Evolutionary conservation across 2,888 invertebrate genomes (phyloP).

Genomic region (Herminia tarsipennalis): DNA sequence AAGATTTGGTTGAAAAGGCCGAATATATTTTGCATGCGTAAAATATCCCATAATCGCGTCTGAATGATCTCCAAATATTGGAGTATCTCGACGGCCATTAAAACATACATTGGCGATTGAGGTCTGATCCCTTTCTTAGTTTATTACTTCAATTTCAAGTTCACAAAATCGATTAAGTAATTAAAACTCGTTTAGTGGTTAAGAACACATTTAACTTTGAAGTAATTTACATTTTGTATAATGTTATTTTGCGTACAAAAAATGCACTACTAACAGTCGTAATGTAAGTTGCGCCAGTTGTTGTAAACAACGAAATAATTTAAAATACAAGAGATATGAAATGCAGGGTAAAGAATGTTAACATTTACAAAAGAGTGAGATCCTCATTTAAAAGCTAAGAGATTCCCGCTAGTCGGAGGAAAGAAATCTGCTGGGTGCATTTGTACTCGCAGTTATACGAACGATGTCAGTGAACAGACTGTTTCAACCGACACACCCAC

Average conservation of each 20-base stretch:
- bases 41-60: constrained; percentile 15
- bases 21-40: constrained; percentile 24
- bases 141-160: no score
- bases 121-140: no score
- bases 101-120: no score
- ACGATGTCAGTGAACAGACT: constrained; percentile 19
- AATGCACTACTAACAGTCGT: neutral
- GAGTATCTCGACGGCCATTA: constrained; percentile 11
- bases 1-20: constrained; percentile 33
- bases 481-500: constrained; percentile 32
- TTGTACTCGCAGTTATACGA: constrained; percentile 16
- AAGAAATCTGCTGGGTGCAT: constrained; percentile 22
- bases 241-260: no score
- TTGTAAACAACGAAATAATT: constrained; percentile 21
- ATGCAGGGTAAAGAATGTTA: constrained; percentile 16
- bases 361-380: constrained; percentile 24
- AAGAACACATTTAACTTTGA: neutral
- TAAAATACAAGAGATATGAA: constrained; percentile 20
- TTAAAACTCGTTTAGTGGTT: neutral
- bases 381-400: constrained; percentile 27
- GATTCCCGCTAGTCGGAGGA: constrained; percentile 15
- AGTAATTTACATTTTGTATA: neutral
- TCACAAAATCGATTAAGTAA: no score
- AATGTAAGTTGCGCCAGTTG: constrained; percentile 7
- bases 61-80: constrained; percentile 35